These are phyloP conservation scores for Penaeus monodon DNA, from an alignment of 2,888 invertebrate genomes.

Conservation along the genomic window DNA sequence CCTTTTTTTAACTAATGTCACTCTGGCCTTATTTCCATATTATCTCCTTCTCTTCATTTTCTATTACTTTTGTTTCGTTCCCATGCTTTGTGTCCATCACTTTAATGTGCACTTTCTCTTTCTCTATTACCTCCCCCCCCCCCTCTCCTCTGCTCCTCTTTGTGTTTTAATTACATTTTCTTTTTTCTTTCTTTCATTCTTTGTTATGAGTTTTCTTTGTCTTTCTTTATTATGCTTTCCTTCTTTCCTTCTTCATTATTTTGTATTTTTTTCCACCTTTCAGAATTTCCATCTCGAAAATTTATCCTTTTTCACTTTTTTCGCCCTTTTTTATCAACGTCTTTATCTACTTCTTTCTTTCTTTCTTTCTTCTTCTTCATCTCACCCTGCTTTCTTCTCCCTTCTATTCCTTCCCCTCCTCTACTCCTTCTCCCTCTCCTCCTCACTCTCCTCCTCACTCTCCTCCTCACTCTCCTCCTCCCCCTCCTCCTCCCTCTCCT, in stretches of 20 bases:
- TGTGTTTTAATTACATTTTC: neutral
- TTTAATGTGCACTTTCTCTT: neutral
- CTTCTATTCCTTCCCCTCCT: neutral
- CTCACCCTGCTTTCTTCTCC: neutral
- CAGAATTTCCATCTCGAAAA: neutral
- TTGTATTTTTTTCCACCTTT: too few species aligned
- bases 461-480: neutral
- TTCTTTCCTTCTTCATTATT: neutral
- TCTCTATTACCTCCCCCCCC: neutral
- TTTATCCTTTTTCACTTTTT: neutral
- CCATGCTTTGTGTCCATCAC: neutral
- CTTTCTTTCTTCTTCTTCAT: neutral
- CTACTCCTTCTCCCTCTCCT: neutral
- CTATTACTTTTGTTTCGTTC: too few species aligned
- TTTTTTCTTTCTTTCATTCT: neutral
- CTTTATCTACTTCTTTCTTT: neutral
- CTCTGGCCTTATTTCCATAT: too few species aligned
- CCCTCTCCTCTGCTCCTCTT: neutral
- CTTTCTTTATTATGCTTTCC: neutral
- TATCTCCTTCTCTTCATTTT: too few species aligned
- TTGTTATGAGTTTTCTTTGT: neutral
- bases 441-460: neutral
- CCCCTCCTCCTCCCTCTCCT: neutral
- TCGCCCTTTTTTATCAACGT: neutral
- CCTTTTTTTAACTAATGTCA: too few species aligned